Evolutionary conservation across 1,140 invertebrate species (phyloP).

Genomic region (Drosophila leontia): DNA sequence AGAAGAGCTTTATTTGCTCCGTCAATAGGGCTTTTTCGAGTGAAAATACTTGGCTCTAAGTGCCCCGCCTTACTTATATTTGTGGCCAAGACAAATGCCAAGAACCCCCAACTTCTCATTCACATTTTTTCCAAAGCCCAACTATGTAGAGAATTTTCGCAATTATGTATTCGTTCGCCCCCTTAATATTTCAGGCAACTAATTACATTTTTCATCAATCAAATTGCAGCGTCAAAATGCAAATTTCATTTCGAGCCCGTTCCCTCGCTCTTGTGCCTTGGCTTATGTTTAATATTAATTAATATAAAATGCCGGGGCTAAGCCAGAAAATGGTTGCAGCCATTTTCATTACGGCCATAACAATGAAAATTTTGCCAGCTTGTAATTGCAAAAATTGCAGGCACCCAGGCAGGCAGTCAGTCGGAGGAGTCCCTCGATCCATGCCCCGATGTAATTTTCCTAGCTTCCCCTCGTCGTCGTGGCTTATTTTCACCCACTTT

Average conservation of each 20-base stretch:
- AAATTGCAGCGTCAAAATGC: constrained; percentile 65
- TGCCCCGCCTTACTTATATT: not conserved
- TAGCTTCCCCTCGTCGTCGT: constrained; percentile 34
- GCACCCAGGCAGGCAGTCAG: constrained; percentile 25
- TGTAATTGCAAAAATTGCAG: constrained; percentile 76
- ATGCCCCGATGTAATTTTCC: constrained; percentile 47
- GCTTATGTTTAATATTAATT: constrained; percentile 77
- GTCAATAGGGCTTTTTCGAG: not conserved
- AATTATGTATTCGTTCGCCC: constrained; percentile 11
- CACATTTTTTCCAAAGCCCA: constrained; percentile 12
- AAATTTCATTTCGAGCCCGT: constrained; percentile 54
- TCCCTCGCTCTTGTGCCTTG: not conserved
- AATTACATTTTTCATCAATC: constrained; percentile 81
- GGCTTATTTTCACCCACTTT: constrained; percentile 77
- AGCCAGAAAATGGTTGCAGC: constrained; percentile 66
- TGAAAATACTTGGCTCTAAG: constrained; percentile 31
- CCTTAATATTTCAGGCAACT: constrained; percentile 28
- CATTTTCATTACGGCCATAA: constrained; percentile 76
- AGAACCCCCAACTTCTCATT: not conserved
- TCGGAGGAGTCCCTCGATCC: not conserved
- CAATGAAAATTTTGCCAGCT: constrained; percentile 68
- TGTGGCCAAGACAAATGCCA: not conserved
- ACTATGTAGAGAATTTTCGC: constrained; percentile 14
- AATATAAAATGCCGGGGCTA: constrained; percentile 73
- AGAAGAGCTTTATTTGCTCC: constrained; percentile 35